A percentile compares a stretch with the other conserved stretches of the same genome.
Evolutionary conservation across 2,113 vertebrate genomes (phyloP).

Genomic region (Ceyx melanurus): DNA sequence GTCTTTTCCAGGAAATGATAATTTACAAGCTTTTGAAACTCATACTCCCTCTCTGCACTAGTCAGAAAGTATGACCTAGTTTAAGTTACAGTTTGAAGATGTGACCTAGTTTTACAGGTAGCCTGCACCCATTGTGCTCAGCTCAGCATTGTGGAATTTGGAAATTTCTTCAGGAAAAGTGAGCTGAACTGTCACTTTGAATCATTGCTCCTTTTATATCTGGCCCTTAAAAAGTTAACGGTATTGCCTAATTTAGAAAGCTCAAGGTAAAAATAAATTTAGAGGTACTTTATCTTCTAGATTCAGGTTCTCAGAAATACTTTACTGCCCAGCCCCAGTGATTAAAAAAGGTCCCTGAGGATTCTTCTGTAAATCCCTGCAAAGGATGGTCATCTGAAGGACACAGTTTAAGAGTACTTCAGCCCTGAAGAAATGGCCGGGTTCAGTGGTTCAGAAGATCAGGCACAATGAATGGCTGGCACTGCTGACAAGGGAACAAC

Average conservation of each 20-base stretch:
- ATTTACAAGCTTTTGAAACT: slow-evolving; percentile 44
- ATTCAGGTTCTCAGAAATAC: not conserved
- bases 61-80: slow-evolving; percentile 60
- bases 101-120: slow-evolving; percentile 59
- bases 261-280: not conserved
- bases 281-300: not conserved
- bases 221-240: not conserved
- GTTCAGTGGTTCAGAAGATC: not conserved
- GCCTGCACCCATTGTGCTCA: not conserved
- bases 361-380: not conserved
- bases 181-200: not conserved
- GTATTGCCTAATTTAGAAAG: not conserved
- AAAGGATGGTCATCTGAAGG: not conserved
- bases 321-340: not conserved
- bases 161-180: not conserved
- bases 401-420: not conserved
- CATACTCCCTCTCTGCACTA: slow-evolving; percentile 35
- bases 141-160: not conserved
- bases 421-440: not conserved
- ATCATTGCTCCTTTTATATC: not conserved
- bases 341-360: not conserved
- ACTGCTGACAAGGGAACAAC: not conserved
- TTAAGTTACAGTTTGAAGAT: slow-evolving; percentile 47
- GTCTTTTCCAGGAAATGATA: slow-evolving; percentile 48
- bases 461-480: not conserved